These are phyloP conservation scores for Mythimna impura DNA, from an alignment of 2,888 invertebrate genomes.

Conservation along the genomic window DNA sequence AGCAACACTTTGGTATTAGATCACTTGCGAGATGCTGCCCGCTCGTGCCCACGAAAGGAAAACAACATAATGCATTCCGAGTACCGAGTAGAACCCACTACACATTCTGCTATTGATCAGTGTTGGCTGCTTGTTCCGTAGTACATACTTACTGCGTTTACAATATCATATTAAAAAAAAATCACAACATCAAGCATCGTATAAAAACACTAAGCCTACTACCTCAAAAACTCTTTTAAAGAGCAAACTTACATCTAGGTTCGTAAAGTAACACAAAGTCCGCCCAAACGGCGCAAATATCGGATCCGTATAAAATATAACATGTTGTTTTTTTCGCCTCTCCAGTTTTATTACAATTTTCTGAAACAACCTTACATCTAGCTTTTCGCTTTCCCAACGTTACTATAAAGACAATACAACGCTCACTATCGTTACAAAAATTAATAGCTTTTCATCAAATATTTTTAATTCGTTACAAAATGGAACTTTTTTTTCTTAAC, in stretches of 20 bases:
- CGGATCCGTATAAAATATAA: conserved; percentile 89
- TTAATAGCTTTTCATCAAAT: conserved; percentile 82
- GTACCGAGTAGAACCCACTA: conserved; percentile 81
- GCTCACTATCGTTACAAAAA: conserved; percentile 87
- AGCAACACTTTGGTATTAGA: conserved; percentile 88
- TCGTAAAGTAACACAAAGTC: conserved; percentile 87
- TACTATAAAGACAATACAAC: conserved; percentile 88
- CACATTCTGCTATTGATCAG: conserved; percentile 87
- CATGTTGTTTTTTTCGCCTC: conserved; percentile 84
- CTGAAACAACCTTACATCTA: conserved; percentile 89
- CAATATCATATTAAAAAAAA: conserved; percentile 82
- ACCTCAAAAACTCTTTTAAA: conserved; percentile 90
- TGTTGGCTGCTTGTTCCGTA: conserved; percentile 85
- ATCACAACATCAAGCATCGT: conserved; percentile 91
- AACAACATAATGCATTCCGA: conserved; percentile 72
- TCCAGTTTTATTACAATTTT: conserved; percentile 89
- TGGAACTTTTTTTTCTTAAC: conserved; percentile 82
- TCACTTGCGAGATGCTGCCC: conserved; percentile 82
- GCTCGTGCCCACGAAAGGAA: conserved; percentile 75
- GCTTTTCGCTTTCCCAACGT: conserved; percentile 83
- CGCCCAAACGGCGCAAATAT: conserved; percentile 77
- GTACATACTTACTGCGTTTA: conserved; percentile 77
- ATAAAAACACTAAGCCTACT: conserved; percentile 91
- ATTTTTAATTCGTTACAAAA: conserved; percentile 83
- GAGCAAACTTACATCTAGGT: conserved; percentile 88